Evolutionary conservation across 2,797 vertebrate species (phyloP).

Genomic region (Caiman crocodilus): DNA sequence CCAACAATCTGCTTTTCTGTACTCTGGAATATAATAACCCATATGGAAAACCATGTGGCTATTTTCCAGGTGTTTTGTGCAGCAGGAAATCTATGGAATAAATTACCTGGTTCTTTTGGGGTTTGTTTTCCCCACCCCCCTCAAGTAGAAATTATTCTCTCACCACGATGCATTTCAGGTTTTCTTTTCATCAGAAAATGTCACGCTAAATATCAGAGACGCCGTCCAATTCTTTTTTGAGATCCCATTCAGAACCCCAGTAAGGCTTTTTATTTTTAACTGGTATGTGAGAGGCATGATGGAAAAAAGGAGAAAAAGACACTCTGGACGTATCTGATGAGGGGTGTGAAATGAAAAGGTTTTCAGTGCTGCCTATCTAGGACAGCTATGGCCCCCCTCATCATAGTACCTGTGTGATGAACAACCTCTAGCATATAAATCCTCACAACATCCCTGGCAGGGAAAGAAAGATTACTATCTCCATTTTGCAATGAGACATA

Average conservation of each 20-base stretch:
- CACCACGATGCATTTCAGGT: neutral
- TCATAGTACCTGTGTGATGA: neutral
- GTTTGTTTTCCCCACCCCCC: neutral
- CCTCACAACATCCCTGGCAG: neutral
- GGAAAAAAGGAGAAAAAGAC: neutral
- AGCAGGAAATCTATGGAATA: neutral
- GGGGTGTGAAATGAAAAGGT: rapidly evolving
- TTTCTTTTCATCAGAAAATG: neutral
- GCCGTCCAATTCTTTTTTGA: rapidly evolving
- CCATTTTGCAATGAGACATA: neutral
- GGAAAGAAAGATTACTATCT: neutral
- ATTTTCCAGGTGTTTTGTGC: slow-evolving; percentile 61
- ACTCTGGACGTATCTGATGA: neutral
- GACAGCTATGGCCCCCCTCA: neutral
- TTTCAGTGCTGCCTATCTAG: rapidly evolving
- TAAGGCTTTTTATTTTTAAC: neutral
- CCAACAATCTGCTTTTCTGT: slow-evolving; percentile 68
- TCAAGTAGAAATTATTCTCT: rapidly evolving
- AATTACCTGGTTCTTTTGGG: slow-evolving; percentile 11
- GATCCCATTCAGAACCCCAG: neutral
- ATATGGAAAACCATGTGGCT: slow-evolving; percentile 67
- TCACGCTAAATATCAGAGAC: neutral
- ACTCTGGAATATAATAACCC: slow-evolving; percentile 59
- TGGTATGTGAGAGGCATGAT: neutral
- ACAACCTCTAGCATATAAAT: rapidly evolving